Base-by-base conservation (phyloP, 2,888 invertebrate species). In the Leptothorax acervorum region DNA sequence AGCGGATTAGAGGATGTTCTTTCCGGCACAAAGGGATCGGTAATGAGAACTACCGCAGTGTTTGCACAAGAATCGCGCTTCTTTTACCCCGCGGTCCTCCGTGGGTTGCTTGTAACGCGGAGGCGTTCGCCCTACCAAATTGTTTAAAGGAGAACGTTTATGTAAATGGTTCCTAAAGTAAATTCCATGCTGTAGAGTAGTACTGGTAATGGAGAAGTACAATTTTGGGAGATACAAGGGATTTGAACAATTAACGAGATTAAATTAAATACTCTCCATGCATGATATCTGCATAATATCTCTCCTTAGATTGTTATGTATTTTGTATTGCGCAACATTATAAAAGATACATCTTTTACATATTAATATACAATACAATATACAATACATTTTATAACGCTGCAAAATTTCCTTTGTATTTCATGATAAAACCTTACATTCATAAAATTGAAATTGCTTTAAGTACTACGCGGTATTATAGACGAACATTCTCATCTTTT, bases 41-140 rank as follows among this genome's bases (percentile, higher is more conserved):
- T 84, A 85, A 85, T 74, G 85, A 84, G 85, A 75, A 79, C 86
- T 85, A 83, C 85, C 87, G 45, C 86, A 81, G 55, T 85, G 88
- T 89, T 88, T 87, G 81, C 85, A 74, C 74, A 86, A 85, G 88
- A 84, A 88, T 83, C 84, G 84, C 68, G 48, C 62, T 76, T 85
- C 57, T 82, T 82, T 85, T 55, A n/a, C n/a, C n/a, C 60, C 39
- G 57, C 51, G 82, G 60, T 62, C 66, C 71, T 75, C 60, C 63
- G 82, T 66, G 81, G 82, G 71, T 73, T 82, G 71, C 76, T 73
- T 70, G 60, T 85, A 62, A 71, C 82, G 35, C 53, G 66, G 23
- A 75, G 76, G 71, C 48, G 71, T 63, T 35, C 76, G 62, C 42
- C 66, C 82, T 82, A 51, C 28, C 60, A 60, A 76, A 85, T 71